A percentile compares a stretch with the other conserved stretches of the same genome.
These are phyloP conservation scores for Andrena dorsata DNA, from an alignment of 2,888 invertebrate genomes.

Conservation along the genomic window DNA sequence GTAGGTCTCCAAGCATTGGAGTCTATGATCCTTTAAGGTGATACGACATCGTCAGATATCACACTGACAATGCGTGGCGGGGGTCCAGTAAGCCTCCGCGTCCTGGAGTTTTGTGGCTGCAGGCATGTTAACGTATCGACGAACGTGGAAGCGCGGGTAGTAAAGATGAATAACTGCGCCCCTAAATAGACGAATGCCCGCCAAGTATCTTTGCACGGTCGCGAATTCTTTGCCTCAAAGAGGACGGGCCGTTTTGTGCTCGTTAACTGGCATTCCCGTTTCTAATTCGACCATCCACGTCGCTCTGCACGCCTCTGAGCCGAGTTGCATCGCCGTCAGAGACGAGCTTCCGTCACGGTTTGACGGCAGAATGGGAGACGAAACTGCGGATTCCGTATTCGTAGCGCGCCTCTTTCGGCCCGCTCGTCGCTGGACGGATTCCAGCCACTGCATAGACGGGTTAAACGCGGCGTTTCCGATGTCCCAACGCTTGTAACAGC, in stretches of 20 bases:
- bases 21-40: no score
- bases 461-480: constrained; percentile 64
- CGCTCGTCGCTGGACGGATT: constrained; percentile 64
- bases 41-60: no score
- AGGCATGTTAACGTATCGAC: not conserved
- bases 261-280: constrained; percentile 45
- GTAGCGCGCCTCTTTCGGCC: constrained; percentile 40
- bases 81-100: no score
- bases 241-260: constrained; percentile 40
- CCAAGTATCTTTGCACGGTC: constrained; percentile 1
- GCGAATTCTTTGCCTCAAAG: constrained; percentile 25
- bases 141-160: constrained; percentile 26
- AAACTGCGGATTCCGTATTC: constrained; percentile 59
- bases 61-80: no score
- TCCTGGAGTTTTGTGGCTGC: not conserved
- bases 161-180: constrained; percentile 52
- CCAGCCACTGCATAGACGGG: constrained; percentile 54
- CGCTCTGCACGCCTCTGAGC: constrained; percentile 10
- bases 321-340: constrained; percentile 26
- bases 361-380: constrained; percentile 51
- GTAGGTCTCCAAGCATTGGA: no score
- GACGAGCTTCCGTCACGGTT: constrained; percentile 47
- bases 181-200: constrained; percentile 36
- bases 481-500: constrained; percentile 61
- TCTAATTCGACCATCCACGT: constrained; percentile 56